These are phyloP conservation scores for Atractosteus spatula DNA, from an alignment of 2,113 vertebrate genomes.

Conservation along the genomic window DNA sequence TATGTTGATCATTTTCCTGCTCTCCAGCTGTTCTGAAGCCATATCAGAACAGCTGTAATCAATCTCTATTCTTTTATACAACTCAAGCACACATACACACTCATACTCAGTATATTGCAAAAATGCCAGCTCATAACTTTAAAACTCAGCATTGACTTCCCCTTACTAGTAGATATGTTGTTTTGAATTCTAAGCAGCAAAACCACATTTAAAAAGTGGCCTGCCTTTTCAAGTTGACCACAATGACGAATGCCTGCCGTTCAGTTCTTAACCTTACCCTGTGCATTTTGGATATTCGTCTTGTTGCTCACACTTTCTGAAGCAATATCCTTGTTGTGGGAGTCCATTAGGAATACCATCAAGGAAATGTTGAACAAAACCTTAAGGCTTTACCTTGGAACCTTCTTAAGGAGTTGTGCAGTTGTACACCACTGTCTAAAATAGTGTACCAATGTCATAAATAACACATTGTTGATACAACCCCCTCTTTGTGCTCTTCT, in stretches of 20 bases:
- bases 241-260: neutral
- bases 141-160: neutral
- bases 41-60: too few relatives aligned
- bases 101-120: neutral
- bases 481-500: neutral
- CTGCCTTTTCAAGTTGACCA: neutral
- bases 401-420: too few relatives aligned
- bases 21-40: too few relatives aligned
- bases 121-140: neutral
- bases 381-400: too few relatives aligned
- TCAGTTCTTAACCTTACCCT: conserved; percentile 40
- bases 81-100: neutral
- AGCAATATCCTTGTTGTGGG: too few relatives aligned
- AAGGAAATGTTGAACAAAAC: too few relatives aligned
- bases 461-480: conserved; percentile 23
- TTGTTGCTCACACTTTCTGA: conserved; percentile 19
- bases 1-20: too few relatives aligned
- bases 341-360: too few relatives aligned
- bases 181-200: too few relatives aligned
- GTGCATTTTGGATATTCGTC: conserved; percentile 32
- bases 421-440: conserved; percentile 18
- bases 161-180: neutral
- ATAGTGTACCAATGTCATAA: conserved; percentile 12
- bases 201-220: conserved; percentile 11
- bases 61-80: too few relatives aligned